phyloP scores from a whole-genome alignment of 2,888 invertebrate species.

The Aporophyla lueneburgensis region DNA sequence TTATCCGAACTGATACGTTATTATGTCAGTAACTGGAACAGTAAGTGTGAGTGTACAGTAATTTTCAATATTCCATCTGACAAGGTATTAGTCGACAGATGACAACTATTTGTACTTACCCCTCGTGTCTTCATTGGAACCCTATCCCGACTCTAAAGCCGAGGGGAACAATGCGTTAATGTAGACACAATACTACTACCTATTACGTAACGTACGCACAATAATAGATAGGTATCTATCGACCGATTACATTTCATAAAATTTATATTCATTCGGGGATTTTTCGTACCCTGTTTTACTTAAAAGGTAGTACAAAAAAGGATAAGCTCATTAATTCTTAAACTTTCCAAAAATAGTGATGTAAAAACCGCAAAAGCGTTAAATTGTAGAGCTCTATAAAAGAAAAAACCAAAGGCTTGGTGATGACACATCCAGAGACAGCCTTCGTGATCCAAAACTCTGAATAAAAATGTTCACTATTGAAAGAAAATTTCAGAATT shows the following conservation, averaged over 20 bases:
- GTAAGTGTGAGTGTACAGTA: background rate
- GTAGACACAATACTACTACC: background rate
- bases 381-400: constrained; percentile 5
- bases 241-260: too few relatives aligned
- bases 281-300: background rate
- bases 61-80: constrained; percentile 21
- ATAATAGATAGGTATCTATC: background rate
- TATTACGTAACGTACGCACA: background rate
- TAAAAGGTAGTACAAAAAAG: background rate
- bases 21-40: background rate
- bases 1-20: background rate
- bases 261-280: background rate
- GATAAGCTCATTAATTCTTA: background rate
- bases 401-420: constrained; percentile 34
- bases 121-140: constrained; percentile 16
- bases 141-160: constrained; percentile 23
- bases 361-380: constrained; percentile 16
- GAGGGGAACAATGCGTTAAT: constrained; percentile 25
- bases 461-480: background rate
- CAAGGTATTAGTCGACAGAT: constrained; percentile 29
- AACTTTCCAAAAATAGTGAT: background rate
- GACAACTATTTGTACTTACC: constrained; percentile 54
- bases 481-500: constrained; percentile 16
- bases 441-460: background rate
- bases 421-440: constrained; percentile 29